Base-by-base conservation (phyloP, 2,888 invertebrate genomes). In the Brachynemurus nebulosus region DNA sequence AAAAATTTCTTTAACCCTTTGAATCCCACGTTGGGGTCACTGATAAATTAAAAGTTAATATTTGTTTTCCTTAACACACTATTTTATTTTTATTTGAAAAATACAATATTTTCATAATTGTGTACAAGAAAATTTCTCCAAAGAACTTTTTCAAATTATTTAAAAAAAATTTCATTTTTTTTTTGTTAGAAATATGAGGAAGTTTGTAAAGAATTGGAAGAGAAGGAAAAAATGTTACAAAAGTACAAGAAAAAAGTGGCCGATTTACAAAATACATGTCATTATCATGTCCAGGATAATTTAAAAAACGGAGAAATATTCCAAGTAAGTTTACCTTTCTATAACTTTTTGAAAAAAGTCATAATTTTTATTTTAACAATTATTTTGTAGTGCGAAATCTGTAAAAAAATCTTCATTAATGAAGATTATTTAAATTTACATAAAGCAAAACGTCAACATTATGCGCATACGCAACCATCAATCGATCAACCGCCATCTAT, bases 341-440 rank as follows among this genome's bases (percentile, higher is more conserved):
- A n/a, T n/a, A n/a, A n/a, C n/a, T n/a, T n/a, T n/a, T n/a, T n/a
- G n/a, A n/a, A n/a, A n/a, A n/a, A n/a, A n/a, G n/a, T n/a, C n/a
- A n/a, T n/a, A n/a, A n/a, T n/a, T n/a, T n/a, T n/a, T n/a, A n/a
- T n/a, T n/a, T n/a, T n/a, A 40, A 17, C 50, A 14, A 54, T 58
- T 19, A 53, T 62, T 33, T 72, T 70, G 45, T 67, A 76, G 67
- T 82, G 82, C 54, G 65, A 61, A 30, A 69, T 71, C 54, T 82
- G 82, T 54, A 70, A 72, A n/a, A 82, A 81, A 62, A 70, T 73
- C 7, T 81, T 81, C 57, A 61, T 78, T 39, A 73, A 77, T 48
- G 71, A 76, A 54, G 68, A 74, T 45, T 80, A 76, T 57, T 65
- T 79, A 46, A 69, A 69, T 57, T 71, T 76, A 36, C 82, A 81